Conservation (phyloP, 2,888 invertebrate species). For the Tenthredo amoena region DNA sequence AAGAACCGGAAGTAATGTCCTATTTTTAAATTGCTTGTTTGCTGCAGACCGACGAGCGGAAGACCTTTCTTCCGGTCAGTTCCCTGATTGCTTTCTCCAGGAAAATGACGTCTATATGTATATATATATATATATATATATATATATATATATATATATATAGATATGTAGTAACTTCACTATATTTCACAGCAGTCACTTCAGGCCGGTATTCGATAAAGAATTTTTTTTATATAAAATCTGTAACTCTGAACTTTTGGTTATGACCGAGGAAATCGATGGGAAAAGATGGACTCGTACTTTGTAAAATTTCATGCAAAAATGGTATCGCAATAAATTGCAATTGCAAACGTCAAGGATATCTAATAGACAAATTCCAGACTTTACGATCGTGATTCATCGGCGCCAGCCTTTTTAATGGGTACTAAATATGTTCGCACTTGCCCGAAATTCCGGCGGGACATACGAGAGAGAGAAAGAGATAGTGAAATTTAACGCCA, state of each 20-base stretch:
- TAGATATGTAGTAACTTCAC: background rate
- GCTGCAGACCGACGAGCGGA: slow-evolving; percentile 35
- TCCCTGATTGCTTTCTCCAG: slow-evolving; percentile 49
- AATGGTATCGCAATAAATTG: background rate
- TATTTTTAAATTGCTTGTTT: slow-evolving; percentile 48
- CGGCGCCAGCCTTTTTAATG: slow-evolving; percentile 62
- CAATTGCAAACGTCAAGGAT: slow-evolving; percentile 42
- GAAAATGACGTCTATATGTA: slow-evolving; percentile 30
- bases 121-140: too few species aligned
- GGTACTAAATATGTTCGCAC: slow-evolving; percentile 54
- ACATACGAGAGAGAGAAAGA: slow-evolving; percentile 5
- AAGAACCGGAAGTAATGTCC: slow-evolving; percentile 41
- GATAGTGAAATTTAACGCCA: slow-evolving; percentile 48
- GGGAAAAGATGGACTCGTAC: background rate
- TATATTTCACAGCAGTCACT: background rate
- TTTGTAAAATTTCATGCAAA: background rate
- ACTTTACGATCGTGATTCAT: slow-evolving; percentile 61
- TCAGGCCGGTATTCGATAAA: background rate
- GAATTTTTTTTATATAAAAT: background rate
- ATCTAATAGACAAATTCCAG: slow-evolving; percentile 52
- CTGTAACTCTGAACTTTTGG: background rate
- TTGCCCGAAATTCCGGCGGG: slow-evolving; percentile 47
- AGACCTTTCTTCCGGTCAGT: slow-evolving; percentile 52
- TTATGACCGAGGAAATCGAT: background rate
- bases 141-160: too few species aligned